A percentile compares a stretch with the other conserved stretches of the same genome.
phyloP scores from a whole-genome alignment of 64 coral and sea anemone genomes.

The Dendrophyllia cribrosa region DNA sequence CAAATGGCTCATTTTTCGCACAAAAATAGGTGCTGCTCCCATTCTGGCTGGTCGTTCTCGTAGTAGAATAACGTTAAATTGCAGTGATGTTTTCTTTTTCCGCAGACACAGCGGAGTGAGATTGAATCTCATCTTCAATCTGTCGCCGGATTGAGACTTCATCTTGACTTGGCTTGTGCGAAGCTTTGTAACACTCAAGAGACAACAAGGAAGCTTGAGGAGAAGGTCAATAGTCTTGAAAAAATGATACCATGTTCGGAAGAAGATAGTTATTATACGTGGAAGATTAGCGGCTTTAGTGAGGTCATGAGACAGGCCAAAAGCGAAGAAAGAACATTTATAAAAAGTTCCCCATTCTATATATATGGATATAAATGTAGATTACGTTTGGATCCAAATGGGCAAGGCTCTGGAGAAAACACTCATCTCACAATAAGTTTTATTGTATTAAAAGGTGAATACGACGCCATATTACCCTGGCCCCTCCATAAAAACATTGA shows the following conservation, averaged over 20 bases:
- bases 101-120: neutral
- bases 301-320: neutral
- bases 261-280: neutral
- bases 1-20: too few relatives aligned
- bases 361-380: neutral
- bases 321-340: neutral
- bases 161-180: neutral
- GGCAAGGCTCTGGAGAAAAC: neutral
- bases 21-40: too few relatives aligned
- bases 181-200: neutral
- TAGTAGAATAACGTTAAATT: too few relatives aligned
- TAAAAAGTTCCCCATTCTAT: neutral
- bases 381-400: neutral
- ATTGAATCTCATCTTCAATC: neutral
- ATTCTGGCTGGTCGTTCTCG: too few relatives aligned
- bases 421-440: neutral
- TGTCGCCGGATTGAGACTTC: neutral
- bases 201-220: neutral
- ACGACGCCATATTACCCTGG: conserved; percentile 11
- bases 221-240: neutral
- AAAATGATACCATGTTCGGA: neutral
- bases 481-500: neutral
- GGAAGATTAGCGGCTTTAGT: neutral
- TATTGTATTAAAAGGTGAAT: conserved; percentile 24
- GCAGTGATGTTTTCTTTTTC: too few relatives aligned